Evolutionary conservation across 2,888 invertebrate genomes (phyloP).

Genomic region (Platycheirus rosarum): DNA sequence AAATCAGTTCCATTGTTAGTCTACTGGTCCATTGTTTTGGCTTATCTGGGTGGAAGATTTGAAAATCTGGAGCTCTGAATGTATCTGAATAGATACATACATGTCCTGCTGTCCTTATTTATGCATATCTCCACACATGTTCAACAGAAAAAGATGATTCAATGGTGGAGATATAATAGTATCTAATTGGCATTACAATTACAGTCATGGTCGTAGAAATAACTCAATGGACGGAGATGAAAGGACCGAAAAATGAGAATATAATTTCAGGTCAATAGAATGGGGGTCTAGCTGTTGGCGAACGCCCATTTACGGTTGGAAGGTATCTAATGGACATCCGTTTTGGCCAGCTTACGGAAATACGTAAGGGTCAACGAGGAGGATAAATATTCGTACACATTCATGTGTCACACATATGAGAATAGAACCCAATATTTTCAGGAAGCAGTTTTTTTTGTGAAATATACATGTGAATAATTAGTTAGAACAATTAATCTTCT

Average conservation of each 20-base stretch:
- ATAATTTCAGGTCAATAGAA: conserved; percentile 36
- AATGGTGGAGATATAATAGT: conserved; percentile 12
- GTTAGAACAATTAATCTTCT: too few relatives aligned
- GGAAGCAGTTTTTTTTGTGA: too few relatives aligned
- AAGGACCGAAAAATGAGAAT: conserved; percentile 64
- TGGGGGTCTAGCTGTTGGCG: conserved; percentile 51
- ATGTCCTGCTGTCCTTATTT: neutral
- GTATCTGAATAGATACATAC: conserved; percentile 6
- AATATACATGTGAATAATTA: too few relatives aligned
- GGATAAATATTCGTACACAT: conserved; percentile 35
- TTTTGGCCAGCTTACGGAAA: conserved; percentile 68
- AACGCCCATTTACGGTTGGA: conserved; percentile 65
- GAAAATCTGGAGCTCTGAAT: neutral
- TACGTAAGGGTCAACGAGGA: conserved; percentile 56
- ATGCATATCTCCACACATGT: too few relatives aligned
- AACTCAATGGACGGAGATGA: conserved; percentile 70
- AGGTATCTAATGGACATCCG: conserved; percentile 70
- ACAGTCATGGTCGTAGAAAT: conserved; percentile 71
- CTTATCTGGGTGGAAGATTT: conserved; percentile 11
- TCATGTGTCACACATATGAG: too few relatives aligned
- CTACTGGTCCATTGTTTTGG: conserved; percentile 14
- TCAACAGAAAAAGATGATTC: neutral
- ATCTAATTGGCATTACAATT: conserved; percentile 68
- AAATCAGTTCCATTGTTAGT: neutral
- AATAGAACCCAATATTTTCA: too few relatives aligned